Base-by-base conservation (phyloP, 2,113 vertebrate genomes). In the Desmodus rotundus region DNA sequence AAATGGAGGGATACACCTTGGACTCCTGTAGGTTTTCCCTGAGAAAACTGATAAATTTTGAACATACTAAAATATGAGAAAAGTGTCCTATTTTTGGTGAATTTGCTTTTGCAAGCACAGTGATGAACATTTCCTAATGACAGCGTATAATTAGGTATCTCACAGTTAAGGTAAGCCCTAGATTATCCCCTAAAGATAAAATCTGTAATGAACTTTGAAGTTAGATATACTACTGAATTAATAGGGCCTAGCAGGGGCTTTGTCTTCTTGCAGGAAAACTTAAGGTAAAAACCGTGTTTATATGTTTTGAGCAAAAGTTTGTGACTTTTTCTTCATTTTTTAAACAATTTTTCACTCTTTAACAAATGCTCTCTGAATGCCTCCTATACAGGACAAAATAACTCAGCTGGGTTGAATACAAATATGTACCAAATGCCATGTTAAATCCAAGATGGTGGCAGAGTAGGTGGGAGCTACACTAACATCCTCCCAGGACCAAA, bases 91-190 rank as follows among this genome's bases (percentile, higher is more conserved):
- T 91, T 82, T 92, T 90, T 22, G n/a, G 73, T 85, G 68, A 70
- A 43, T 95, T 94, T 93, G 15, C 63, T 94, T 91, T 96, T 89
- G 43, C 67, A 96, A 90, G 54, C 52, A 85, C 28, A 87, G 92
- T 94, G 83, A 94, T 90, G 82, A 78, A 85, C n/a, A 80, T 93
- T 93, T 78, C 45, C 96, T 87, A 85, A 90, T 91, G 95, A 78
- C 67, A 96, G 84, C 56, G 93, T 91, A 81, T 94, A 96, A 94
- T 95, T 91, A 96, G 73, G 54, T 90, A 80, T 80, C 63, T 95
- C 31, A 63, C 16, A 91, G 68, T 93, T 90, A 91, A 88, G 47
- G 78, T 93, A 92, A 97, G 95, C 78, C 74, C 63, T 80, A 86
- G 77, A 70, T 80, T 83, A 88, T 26, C 38, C 19, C 61, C 70